These are phyloP conservation scores for Apis laboriosa DNA, from an alignment of 1,140 invertebrate genomes.

Conservation along the genomic window DNA sequence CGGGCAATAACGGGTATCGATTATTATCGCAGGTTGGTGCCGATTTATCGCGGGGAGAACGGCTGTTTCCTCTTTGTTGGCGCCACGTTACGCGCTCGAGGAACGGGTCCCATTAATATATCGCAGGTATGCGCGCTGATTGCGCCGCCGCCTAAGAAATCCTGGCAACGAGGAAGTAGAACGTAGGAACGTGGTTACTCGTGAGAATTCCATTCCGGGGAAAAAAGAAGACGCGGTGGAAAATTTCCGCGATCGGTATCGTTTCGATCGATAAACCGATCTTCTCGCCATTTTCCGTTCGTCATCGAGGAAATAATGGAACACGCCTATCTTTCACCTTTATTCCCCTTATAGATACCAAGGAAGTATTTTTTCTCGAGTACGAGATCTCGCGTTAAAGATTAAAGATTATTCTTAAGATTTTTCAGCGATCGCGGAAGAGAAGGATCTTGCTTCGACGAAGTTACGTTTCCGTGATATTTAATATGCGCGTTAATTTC, in stretches of 20 bases:
- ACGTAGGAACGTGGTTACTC: neutral
- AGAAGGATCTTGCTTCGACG: neutral
- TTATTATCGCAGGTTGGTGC: conserved; percentile 64
- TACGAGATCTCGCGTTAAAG: too few species aligned
- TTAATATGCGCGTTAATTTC: neutral
- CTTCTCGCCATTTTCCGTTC: too few species aligned
- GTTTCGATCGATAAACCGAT: neutral
- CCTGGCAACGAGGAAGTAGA: neutral
- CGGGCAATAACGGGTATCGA: conserved; percentile 55
- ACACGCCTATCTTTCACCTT: too few species aligned
- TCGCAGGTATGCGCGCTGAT: conserved; percentile 18
- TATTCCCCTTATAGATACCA: too few species aligned
- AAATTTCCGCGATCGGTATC: too few species aligned
- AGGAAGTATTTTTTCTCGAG: too few species aligned
- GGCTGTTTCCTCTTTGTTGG: conserved; percentile 45
- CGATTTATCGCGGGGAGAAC: conserved; percentile 57
- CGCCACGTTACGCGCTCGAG: conserved; percentile 48
- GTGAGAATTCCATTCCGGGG: neutral
- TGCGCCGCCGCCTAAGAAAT: conserved; percentile 16
- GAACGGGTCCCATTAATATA: conserved; percentile 18
- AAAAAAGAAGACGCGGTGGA: neutral
- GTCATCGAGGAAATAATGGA: too few species aligned
- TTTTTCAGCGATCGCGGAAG: neutral
- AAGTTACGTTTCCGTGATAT: neutral
- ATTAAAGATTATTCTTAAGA: neutral